A percentile compares a stretch with the other conserved stretches of the same genome.
Evolutionary conservation across 2,888 invertebrate genomes (phyloP).

Genomic region (Drosophila aldrichi): DNA sequence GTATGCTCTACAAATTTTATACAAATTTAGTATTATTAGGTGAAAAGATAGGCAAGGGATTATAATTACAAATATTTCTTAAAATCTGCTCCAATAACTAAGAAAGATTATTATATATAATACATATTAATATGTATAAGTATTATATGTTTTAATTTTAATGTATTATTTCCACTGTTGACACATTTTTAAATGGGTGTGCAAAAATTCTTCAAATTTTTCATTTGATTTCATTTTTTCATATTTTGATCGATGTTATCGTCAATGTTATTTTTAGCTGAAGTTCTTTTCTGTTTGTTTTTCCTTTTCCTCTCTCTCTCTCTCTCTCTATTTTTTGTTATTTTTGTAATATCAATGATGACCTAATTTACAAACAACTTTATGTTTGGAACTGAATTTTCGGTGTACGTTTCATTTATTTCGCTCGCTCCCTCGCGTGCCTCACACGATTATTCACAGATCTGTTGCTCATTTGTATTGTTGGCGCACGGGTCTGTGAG

Average conservation of each 20-base stretch:
- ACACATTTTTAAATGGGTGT: neutral
- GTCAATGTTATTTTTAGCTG: constrained; percentile 3
- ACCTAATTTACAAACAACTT: constrained; percentile 63
- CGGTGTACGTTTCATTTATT: constrained; percentile 39
- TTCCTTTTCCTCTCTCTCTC: constrained; percentile 17
- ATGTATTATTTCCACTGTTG: neutral
- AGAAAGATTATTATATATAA: too few relatives aligned
- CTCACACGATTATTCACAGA: constrained; percentile 56
- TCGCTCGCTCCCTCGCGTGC: constrained; percentile 34
- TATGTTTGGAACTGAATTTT: constrained; percentile 32
- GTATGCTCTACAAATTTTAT: neutral
- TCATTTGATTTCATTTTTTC: constrained; percentile 11
- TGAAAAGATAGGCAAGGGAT: too few relatives aligned
- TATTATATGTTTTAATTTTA: neutral
- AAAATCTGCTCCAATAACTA: neutral
- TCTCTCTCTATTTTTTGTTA: neutral
- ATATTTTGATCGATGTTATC: neutral
- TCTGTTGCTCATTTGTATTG: constrained; percentile 14
- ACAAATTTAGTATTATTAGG: neutral
- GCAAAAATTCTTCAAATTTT: constrained; percentile 40
- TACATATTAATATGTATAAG: too few relatives aligned
- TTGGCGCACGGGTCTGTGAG: neutral
- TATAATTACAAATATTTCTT: neutral
- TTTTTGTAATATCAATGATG: constrained; percentile 50
- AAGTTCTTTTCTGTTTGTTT: constrained; percentile 8